Evolutionary conservation across 2,797 vertebrate genomes (phyloP), one percentile per base, ranked within the genome.

Genomic region (Astyanax mexicanus): DNA sequence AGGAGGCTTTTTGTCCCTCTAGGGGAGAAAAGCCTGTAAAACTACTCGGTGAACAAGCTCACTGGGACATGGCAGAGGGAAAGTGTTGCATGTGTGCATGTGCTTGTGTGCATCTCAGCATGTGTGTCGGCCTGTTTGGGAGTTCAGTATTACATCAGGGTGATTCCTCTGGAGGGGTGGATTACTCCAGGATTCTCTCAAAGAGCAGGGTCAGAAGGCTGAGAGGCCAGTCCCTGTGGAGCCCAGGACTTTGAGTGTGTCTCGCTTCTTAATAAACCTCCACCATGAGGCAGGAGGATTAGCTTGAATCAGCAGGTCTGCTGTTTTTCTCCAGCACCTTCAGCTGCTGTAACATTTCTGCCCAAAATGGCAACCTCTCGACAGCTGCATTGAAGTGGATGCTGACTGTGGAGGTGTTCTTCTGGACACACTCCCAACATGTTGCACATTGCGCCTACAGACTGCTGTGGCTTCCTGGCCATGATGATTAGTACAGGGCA

Each of bases 201-300:
- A n/a, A 65, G 62, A 72, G 55, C 70, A 55, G 35, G 69, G 58
- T 69, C 37, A 57, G 11, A 6, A 72, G 29, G 38, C 54, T 61
- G 58, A 64, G 15, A 74, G 77, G 67, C 62, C 66, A 37, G 25
- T 68, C 74, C 32, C 73, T 19, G 27, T 17, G 23, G 80, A 52
- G 58, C 72, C 45, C 70, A 52, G 19, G 51, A 10, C 60, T 84
- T 75, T 74, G 69, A 64, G 29, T 75, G n/a, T 55, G 23, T 71
- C 54, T 49, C 35, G 13, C 11, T 75, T 73, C 79, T 75, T 81
- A 84, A 84, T 84, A 77, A 75, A 47, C 17, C 61, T 68, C 40
- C 47, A 62, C 70, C 62, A 58, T 19, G 40, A 55, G 17, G 32
- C 21, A 40, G 12, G 37, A 57, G 42, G 78, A 77, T 77, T 51